Evolutionary conservation across 2,113 vertebrate species (phyloP).

Genomic region (Percopsis transmontana): DNA sequence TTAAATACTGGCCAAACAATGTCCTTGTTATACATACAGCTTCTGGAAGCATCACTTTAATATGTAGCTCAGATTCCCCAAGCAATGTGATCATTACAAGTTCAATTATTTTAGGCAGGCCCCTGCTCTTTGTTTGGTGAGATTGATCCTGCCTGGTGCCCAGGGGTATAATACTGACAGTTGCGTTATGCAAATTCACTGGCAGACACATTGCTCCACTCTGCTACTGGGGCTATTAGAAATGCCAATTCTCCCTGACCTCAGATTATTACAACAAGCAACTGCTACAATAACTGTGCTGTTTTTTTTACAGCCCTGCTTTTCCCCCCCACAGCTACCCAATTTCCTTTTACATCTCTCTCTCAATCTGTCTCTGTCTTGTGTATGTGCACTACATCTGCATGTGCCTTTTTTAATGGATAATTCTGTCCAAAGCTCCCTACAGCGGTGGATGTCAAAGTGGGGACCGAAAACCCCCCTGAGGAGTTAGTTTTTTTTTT

Average conservation of each 20-base stretch:
- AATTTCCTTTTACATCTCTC: too few relatives aligned
- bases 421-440: too few relatives aligned
- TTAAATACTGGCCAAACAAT: not conserved
- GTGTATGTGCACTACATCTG: too few relatives aligned
- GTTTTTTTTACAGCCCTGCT: too few relatives aligned
- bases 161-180: not conserved
- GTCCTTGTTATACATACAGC: not conserved
- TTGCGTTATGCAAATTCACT: slow-evolving; percentile 1
- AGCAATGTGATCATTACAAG: not conserved
- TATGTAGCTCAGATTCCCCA: not conserved
- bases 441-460: too few relatives aligned
- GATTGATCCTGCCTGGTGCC: not conserved
- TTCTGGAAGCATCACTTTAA: not conserved
- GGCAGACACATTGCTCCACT: not conserved
- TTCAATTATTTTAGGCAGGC: not conserved
- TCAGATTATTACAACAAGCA: slow-evolving; percentile 8
- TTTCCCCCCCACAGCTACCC: too few relatives aligned
- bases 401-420: too few relatives aligned
- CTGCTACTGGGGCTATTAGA: not conserved
- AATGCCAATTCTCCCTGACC: not conserved
- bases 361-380: too few relatives aligned
- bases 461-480: too few relatives aligned
- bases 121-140: not conserved
- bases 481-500: too few relatives aligned
- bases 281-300: not conserved